Evolutionary conservation across 1,140 invertebrate genomes (phyloP), one percentile per base, ranked within the genome.

Genomic region (Drosophila auraria): DNA sequence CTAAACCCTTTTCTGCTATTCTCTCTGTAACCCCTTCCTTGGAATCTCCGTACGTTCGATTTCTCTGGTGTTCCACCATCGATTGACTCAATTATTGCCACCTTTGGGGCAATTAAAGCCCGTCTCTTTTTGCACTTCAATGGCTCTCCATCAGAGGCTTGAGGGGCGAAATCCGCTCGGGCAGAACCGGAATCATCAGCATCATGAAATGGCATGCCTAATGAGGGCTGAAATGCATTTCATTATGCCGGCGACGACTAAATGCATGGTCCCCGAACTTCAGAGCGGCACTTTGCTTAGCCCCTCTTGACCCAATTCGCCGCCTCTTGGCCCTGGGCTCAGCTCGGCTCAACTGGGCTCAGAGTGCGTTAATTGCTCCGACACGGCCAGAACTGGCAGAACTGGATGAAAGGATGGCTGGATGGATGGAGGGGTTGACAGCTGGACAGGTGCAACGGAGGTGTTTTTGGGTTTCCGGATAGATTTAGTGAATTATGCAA

Each of bases 141-240:
- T 30, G 20, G 14, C 53, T 25, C 77, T 25, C 36, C 78, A 78
- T 68, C 76, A 57, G 45, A 57, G 45, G 71, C 63, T 74, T 58
- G 69, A 80, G 79, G 64, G 61, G 45, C 80, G 50, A 70, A 56
- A 62, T 74, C 42, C 62, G 54, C 38, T 66, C 61, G 38, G 44
- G 54, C 38, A 25, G 27, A 44, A 11, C 33, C 33, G 33, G 45
- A 23, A 45, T 17, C 4, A 44, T 58, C 23, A 47, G 54, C 80
- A 62, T 71, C 80, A 56, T 73, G 80, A 87, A 89, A 89, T 89
- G 84, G 84, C 86, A 80, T 78, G 73, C 86, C 84, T 89, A 87
- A 87, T 87, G 86, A 87, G 84, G 66, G 54, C 81, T 90, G 78
- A 87, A 87, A 84, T 89, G 84, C 81, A 84, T 87, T 87, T 89